These are phyloP conservation scores for Lasioglossum leucozonium DNA, from an alignment of 2,888 invertebrate genomes.

Conservation along the genomic window DNA sequence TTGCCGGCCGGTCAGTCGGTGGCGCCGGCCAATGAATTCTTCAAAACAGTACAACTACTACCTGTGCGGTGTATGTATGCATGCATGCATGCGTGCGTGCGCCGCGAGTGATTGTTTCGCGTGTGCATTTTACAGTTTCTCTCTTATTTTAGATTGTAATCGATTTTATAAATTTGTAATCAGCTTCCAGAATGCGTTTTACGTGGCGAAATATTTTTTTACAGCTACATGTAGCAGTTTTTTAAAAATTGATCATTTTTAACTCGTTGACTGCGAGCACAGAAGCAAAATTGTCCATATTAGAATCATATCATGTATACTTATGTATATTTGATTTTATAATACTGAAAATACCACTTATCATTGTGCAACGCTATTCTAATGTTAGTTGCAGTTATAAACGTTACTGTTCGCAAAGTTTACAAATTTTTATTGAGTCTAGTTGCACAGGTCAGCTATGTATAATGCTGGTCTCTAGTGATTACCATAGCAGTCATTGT, in stretches of 20 bases:
- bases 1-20: slow-evolving; percentile 81
- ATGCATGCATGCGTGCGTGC: not conserved
- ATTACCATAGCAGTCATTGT: accelerated
- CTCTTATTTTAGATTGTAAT: not conserved
- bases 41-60: slow-evolving; percentile 44
- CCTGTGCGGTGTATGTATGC: slow-evolving; percentile 13
- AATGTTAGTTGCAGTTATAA: not conserved
- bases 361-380: not conserved
- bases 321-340: no score
- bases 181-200: not conserved
- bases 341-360: no score
- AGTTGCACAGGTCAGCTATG: not conserved
- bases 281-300: not conserved
- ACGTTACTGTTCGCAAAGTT: not conserved
- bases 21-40: slow-evolving; percentile 71
- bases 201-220: not conserved
- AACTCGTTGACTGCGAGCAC: not conserved
- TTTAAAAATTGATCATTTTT: not conserved
- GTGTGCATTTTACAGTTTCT: not conserved
- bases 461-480: not conserved
- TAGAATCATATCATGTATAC: not conserved
- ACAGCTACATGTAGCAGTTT: not conserved
- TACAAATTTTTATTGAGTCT: not conserved
- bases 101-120: not conserved
- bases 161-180: not conserved